Percentiles rank a stretch among this genome's conserved stretches.
Conservation (phyloP, 2,113 vertebrate genomes). For the Dicerorhinus sumatrensis region DNA sequence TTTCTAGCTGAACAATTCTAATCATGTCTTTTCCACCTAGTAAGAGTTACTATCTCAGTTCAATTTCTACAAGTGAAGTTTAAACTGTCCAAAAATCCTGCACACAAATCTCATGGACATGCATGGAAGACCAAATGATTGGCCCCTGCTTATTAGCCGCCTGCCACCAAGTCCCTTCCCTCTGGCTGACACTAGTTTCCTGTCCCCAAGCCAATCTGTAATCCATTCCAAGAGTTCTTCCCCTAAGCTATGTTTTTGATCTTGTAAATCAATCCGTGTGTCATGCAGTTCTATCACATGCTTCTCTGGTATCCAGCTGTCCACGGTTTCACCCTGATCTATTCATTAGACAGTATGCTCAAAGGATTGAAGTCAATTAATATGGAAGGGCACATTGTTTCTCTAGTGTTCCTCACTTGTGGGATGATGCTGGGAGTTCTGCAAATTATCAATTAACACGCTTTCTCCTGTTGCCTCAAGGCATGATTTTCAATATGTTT, state of each 20-base stretch:
- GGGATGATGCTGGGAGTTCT: slow-evolving; percentile 51
- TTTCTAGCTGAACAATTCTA: background rate
- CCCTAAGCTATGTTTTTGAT: slow-evolving; percentile 82
- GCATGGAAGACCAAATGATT: background rate
- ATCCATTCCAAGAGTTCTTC: slow-evolving; percentile 83
- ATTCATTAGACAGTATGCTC: slow-evolving; percentile 72
- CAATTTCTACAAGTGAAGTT: slow-evolving; percentile 12
- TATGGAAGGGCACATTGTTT: slow-evolving; percentile 44
- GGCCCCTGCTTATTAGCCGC: slow-evolving; percentile 66
- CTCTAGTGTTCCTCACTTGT: slow-evolving; percentile 27
- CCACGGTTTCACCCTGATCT: slow-evolving; percentile 62
- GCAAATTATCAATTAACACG: slow-evolving; percentile 61
- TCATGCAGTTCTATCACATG: slow-evolving; percentile 64
- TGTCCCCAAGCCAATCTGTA: slow-evolving; percentile 73
- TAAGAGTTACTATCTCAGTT: background rate
- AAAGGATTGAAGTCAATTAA: slow-evolving; percentile 76
- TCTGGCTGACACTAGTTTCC: slow-evolving; percentile 57
- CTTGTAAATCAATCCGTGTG: slow-evolving; percentile 75
- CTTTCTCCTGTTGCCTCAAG: slow-evolving; percentile 15
- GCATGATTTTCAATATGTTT: slow-evolving; percentile 22
- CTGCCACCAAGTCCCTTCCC: slow-evolving; percentile 16
- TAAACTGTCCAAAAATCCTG: slow-evolving; percentile 58
- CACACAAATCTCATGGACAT: slow-evolving; percentile 63
- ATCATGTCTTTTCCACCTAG: background rate
- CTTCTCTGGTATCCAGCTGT: slow-evolving; percentile 74